phyloP scores from a whole-genome alignment of 2,888 invertebrate species.

The Ptychoptera contaminata region DNA sequence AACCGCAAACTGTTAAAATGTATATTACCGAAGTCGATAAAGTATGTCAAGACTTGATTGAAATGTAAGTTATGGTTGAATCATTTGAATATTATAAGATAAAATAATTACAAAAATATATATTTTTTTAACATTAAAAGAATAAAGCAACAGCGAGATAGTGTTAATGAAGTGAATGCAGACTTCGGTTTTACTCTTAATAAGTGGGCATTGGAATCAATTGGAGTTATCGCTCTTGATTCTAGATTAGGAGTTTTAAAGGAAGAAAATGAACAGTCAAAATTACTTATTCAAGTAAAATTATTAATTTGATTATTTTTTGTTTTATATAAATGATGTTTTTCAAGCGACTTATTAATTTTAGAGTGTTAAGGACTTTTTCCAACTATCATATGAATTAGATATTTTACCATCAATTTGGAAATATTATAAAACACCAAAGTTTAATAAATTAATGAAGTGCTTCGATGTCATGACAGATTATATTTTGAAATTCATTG shows the following conservation, averaged over 20 bases:
- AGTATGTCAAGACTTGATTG: conserved; percentile 26
- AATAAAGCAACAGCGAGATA: conserved; percentile 15
- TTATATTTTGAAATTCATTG: conserved; percentile 9
- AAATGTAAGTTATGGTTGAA: conserved; percentile 12
- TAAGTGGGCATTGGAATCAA: conserved; percentile 38
- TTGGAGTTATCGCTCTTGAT: conserved; percentile 21
- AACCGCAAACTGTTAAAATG: conserved; percentile 37
- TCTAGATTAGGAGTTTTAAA: conserved; percentile 14
- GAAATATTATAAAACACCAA: conserved; percentile 19
- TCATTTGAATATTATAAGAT: too few species aligned
- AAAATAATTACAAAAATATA: too few species aligned
- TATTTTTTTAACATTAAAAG: conserved; percentile 14
- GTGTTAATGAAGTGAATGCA: conserved; percentile 13
- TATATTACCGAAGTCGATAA: conserved; percentile 34
- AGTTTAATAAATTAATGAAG: conserved; percentile 19
- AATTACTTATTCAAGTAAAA: conserved; percentile 15
- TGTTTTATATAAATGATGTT: background rate
- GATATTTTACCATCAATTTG: conserved; percentile 25
- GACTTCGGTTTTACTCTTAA: conserved; percentile 32
- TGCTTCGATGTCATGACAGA: conserved; percentile 21
- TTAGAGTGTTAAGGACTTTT: conserved; percentile 11
- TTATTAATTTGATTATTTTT: too few species aligned
- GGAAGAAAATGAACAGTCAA: conserved; percentile 16
- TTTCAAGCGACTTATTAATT: background rate
- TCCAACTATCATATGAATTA: conserved; percentile 18